Conservation (phyloP, 2,888 invertebrate genomes). For the Drymonia ruficornis region DNA sequence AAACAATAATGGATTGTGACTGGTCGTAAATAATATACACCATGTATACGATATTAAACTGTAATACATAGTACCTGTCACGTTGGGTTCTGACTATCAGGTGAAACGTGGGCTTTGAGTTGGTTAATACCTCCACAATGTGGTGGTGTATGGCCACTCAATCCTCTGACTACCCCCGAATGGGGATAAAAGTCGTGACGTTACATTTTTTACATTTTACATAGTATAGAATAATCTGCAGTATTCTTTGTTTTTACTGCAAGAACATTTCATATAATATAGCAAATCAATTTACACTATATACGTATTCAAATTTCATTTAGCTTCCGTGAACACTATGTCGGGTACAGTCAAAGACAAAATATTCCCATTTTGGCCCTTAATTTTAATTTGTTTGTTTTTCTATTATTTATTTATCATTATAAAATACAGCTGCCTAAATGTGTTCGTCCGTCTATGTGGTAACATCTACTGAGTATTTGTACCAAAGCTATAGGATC, state of each 20-base stretch:
- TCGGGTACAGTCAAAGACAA: conserved; percentile 37
- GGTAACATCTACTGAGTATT: conserved; percentile 81
- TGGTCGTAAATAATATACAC: too few species aligned
- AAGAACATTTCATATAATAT: background rate
- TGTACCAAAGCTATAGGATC: conserved; percentile 74
- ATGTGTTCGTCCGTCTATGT: conserved; percentile 44
- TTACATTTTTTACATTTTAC: too few species aligned
- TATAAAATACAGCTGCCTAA: conserved; percentile 58
- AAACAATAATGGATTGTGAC: too few species aligned
- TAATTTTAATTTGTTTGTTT: conserved; percentile 38
- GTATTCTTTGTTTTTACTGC: background rate
- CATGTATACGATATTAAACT: too few species aligned
- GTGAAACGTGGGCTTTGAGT: too few species aligned
- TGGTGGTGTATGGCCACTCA: too few species aligned
- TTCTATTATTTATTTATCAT: conserved; percentile 17
- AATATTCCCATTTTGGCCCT: conserved; percentile 37
- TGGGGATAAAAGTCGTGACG: too few species aligned
- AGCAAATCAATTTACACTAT: conserved; percentile 5
- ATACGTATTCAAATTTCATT: conserved; percentile 22
- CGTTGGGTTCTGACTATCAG: too few species aligned
- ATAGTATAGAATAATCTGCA: too few species aligned
- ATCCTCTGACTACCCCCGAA: too few species aligned
- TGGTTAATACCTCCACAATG: too few species aligned
- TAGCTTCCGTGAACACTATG: background rate
- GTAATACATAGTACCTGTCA: too few species aligned